A percentile compares a stretch with the other conserved stretches of the same genome.
Evolutionary conservation across 2,113 vertebrate genomes (phyloP).

Genomic region (Xenotilapia longispinis): DNA sequence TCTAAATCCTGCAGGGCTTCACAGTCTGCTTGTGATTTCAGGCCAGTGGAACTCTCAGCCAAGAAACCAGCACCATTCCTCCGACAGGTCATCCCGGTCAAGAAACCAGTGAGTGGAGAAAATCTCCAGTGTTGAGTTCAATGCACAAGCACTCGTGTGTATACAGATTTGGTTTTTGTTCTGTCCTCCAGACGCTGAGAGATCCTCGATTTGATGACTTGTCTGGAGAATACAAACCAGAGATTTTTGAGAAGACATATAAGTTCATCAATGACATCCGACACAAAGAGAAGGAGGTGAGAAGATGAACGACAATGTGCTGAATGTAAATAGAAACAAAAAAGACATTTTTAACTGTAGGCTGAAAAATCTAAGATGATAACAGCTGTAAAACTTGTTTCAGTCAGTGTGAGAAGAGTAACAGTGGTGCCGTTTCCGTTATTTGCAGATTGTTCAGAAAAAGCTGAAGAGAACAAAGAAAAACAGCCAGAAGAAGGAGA

Average conservation of each 20-base stretch:
- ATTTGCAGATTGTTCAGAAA: constrained; percentile 55
- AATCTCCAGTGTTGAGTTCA: not conserved
- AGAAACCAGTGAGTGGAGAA: constrained; percentile 70
- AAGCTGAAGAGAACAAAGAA: constrained; percentile 55
- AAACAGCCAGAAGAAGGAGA: constrained; percentile 28
- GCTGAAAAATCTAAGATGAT: not conserved
- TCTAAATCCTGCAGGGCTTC: not conserved
- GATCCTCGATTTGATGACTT: constrained; percentile 95
- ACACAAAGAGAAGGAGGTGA: constrained; percentile 79
- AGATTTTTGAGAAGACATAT: constrained; percentile 87
- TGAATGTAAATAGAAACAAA: not conserved
- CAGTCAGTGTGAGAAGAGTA: not conserved
- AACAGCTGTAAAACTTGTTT: not conserved
- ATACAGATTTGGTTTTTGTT: not conserved
- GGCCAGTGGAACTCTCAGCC: constrained; percentile 87
- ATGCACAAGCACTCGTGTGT: not conserved
- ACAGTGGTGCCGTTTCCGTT: not conserved
- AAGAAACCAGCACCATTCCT: constrained; percentile 81
- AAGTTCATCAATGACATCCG: constrained; percentile 80
- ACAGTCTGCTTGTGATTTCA: constrained; percentile 21
- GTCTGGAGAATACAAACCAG: constrained; percentile 90
- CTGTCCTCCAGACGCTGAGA: constrained; percentile 50
- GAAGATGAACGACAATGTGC: not conserved
- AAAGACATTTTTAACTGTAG: not conserved
- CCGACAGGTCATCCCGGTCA: constrained; percentile 74